Evolutionary conservation across 92 coral and sea anemone species (phyloP), one percentile per base, ranked within the genome.

Genomic region (Blastomussa wellsi): DNA sequence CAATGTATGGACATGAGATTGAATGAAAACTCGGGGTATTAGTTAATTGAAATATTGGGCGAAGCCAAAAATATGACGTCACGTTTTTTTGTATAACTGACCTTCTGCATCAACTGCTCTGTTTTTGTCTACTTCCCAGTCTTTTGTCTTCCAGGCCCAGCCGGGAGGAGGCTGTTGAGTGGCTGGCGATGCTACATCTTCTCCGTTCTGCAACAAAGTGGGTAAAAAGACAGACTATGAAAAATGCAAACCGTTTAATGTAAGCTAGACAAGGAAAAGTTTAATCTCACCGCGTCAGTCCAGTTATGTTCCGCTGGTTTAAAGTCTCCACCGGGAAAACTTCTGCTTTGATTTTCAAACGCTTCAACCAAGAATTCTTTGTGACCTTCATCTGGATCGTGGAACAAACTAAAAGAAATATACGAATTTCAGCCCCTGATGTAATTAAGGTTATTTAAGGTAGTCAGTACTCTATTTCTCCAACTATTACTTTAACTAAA

Each of bases 91-190:
- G 48, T 29, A 62, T 0, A 3, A 70, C 71, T 75, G 28, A 91
- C 88, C 92, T 14, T 95, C 93, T 48, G 93, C 96, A 59, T 97
- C 99, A 69, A 93, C 96, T 16, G 99, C 99, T 75, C 99, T 89
- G 84, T 97, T 97, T 55, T 85, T 90, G 84, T 97, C 99, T 12
- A 90, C 92, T 37, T 90, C 94, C 99, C 99, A 97, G 17, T 93
- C 94, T 72, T 92, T 87, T 5, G 93, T 75, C 15, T 87, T 87
- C 99, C 99, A 97, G 33, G 86, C 92, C 99, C 99, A 97, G 37
- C 99, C 99, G 16, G 92, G 91, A 4, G 99, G 97, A 60, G 84
- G 78, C 36, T 80, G 77, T 3, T 89, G 87, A 32, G 84, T 87
- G 22, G 93, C 87, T 52, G 94, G 92, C 51, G 92, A 39, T 24